Percentiles rank a stretch among this genome's conserved stretches.
Evolutionary conservation across 2,888 invertebrate genomes (phyloP).

Genomic region (Stegophylla sp.): DNA sequence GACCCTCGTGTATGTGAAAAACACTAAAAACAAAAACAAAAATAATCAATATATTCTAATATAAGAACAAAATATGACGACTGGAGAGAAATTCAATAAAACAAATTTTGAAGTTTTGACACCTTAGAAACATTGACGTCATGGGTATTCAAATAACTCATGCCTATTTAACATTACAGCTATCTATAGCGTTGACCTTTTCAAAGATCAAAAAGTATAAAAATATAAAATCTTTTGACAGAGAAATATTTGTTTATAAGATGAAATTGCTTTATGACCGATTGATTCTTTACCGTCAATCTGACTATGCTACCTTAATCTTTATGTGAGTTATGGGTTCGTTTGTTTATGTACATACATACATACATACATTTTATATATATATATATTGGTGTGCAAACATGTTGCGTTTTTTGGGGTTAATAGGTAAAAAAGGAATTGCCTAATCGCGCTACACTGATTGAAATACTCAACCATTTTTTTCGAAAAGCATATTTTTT

Average conservation of each 20-base stretch:
- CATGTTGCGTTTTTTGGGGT: too few species aligned
- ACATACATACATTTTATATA: neutral
- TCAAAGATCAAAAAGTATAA: neutral
- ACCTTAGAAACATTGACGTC: constrained; percentile 25
- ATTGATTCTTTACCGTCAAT: neutral
- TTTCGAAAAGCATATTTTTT: too few species aligned
- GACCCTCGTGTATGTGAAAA: neutral
- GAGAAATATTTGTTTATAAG: neutral
- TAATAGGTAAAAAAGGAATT: too few species aligned
- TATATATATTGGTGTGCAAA: neutral
- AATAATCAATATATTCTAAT: constrained; percentile 18
- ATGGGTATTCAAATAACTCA: constrained; percentile 1
- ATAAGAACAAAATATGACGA: neutral
- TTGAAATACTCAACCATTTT: too few species aligned
- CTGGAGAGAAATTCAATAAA: neutral
- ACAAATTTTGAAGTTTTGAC: neutral
- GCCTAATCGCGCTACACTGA: too few species aligned
- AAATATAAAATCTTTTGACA: neutral
- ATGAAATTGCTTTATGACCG: neutral
- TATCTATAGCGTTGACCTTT: neutral
- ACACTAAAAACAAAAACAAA: neutral
- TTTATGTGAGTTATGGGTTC: neutral
- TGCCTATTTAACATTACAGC: neutral
- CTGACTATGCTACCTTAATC: neutral
- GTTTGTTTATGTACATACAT: neutral